Evolutionary conservation across 1,140 invertebrate genomes (phyloP), one percentile per base, ranked within the genome.

Genomic region (Hylaeus volcanicus): DNA sequence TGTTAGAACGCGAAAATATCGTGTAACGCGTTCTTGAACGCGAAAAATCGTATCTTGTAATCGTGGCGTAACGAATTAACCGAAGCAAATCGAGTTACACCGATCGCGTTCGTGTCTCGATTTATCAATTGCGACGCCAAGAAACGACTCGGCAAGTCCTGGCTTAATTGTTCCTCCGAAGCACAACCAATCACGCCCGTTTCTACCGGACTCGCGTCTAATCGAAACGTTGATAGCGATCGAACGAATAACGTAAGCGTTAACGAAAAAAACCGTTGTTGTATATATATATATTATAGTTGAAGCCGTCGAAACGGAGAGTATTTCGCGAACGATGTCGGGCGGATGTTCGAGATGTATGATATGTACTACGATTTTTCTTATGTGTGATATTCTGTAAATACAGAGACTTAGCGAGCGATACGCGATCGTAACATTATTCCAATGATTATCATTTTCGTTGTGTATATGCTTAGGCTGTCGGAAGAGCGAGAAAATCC

Each of bases 361-460:
- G 73, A 89, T 91, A 91, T 68, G 71, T 85, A 79, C 82, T 81
- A 87, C 85, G 68, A 85, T 88, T 90, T 86, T 86, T 85, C 86
- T 91, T 89, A 82, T 73, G 90, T 92, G 91, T 92, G 91, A 92
- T 92, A 92, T 89, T 82, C 69, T 92, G 91, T 92, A 92, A 82
- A 92, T 91, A 92, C 56, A 83, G 55, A 86, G 76, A 76, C 60
- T 63, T 73, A 78, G 76, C 63, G 26, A 78, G 39, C 74, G 80
- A 85, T 72, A 73, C 45, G 56, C 41, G 43, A 81, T 78, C 77
- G 56, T 84, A 83, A 83, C 60, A 86, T 88, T 65, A 77, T 81
- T 76, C 72, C 81, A 76, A 77, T 84, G 84, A 87, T 85, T 88
- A 90, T 86, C 86, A 90, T 86, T 88, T 89, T 85, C 76, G 83